These are phyloP conservation scores for Diuraphis noxia DNA, from an alignment of 1,140 invertebrate genomes.

Conservation along the genomic window DNA sequence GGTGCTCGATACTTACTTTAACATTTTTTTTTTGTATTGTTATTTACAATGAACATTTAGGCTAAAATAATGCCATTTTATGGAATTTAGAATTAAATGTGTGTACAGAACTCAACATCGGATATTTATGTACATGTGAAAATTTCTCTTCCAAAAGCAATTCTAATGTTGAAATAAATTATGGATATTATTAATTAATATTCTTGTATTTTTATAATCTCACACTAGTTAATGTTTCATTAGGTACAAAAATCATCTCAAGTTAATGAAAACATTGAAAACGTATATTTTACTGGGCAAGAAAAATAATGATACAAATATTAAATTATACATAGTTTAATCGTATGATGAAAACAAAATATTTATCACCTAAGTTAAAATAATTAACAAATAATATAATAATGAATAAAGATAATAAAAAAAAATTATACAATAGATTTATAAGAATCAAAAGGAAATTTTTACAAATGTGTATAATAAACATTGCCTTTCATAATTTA, in stretches of 20 bases:
- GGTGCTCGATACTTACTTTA: not conserved
- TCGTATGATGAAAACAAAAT: not conserved
- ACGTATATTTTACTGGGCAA: not conserved
- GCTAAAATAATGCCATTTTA: not conserved
- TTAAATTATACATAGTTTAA: not conserved
- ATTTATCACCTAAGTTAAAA: conserved; percentile 6
- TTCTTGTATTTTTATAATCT: not conserved
- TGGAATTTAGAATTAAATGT: not conserved
- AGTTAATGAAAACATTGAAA: not conserved
- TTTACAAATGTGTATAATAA: not conserved
- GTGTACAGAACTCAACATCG: not conserved
- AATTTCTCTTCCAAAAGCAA: not conserved
- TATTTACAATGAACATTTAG: not conserved
- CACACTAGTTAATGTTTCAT: not conserved
- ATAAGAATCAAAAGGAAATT: not conserved
- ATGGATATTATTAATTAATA: conserved; percentile 8
- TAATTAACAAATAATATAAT: not conserved
- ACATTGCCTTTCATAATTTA: not conserved
- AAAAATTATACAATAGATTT: not conserved
- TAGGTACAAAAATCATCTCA: not conserved
- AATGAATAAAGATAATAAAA: not conserved
- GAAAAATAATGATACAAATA: conserved; percentile 1
- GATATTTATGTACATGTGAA: not conserved
- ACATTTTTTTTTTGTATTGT: not conserved
- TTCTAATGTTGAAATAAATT: not conserved